Evolutionary conservation across 2,113 vertebrate species (phyloP), one percentile per base, ranked within the genome.

Genomic region (Mellivora capensis): DNA sequence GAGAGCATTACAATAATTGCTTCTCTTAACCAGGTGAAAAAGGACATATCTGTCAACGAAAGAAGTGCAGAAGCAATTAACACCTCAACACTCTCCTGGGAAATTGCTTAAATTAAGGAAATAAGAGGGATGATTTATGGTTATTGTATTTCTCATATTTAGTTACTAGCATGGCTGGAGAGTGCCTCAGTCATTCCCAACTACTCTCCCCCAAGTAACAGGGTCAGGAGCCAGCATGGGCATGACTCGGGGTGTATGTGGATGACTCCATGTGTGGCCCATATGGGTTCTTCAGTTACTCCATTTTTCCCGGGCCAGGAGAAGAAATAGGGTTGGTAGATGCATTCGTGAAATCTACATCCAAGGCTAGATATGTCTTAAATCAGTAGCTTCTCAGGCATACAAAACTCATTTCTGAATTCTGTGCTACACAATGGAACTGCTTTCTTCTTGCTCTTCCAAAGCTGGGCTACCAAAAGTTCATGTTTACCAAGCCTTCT

Each of bases 1-100:
- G 96, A 95, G 96, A 97, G 94, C 85, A 97, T 80, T 89, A 91
- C 54, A 96, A 76, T 98, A 98, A 98, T 96, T 98, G 94, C 93
- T 97, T 97, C 82, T 94, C 72, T 81, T 87, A 94, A 87, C 77
- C 82, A 94, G 81, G 97, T 98, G 95, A 95, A 80, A 96, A 97
- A 96, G 90, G 93, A 98, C 94, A 11, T 89, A 95, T 90, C 95
- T 97, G 93, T 91, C 95, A 98, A 96, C 64, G 87, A 83, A 97
- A 95, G 90, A 93, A 94, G 94, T 88, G 49, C 67, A 95, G 91
- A 96, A 94, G 95, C 96, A 98, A 98, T 97, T 97, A 98, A 95
- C 97, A 97, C 95, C 82, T 97, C 91, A 91, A 88, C 27, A n/a
- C 13, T 94, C 97, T 89, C 64, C 54, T 52, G 94, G 94, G 97